These are phyloP conservation scores for Xylocampa areola DNA, from an alignment of 2,888 invertebrate species.

Conservation along the genomic window DNA sequence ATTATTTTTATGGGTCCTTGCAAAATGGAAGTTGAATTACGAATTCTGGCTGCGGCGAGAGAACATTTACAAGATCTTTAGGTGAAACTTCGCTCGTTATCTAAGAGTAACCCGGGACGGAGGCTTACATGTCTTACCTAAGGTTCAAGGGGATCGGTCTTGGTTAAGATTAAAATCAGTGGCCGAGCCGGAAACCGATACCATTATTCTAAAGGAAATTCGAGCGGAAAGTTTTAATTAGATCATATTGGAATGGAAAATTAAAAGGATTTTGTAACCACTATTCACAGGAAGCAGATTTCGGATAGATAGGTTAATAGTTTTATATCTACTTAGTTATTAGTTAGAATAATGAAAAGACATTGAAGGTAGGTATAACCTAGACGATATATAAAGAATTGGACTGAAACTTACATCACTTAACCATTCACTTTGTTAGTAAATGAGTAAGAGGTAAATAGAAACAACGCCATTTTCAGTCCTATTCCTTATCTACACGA, in stretches of 20 bases:
- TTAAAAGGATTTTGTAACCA: no score
- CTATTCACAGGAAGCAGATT: no score
- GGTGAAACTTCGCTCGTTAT: slow-evolving; percentile 69
- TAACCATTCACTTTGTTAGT: no score
- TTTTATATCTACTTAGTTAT: no score
- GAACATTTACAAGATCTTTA: slow-evolving; percentile 70
- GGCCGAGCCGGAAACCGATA: slow-evolving; percentile 43
- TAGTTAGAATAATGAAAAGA: no score
- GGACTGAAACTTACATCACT: no score
- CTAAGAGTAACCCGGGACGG: slow-evolving; percentile 61
- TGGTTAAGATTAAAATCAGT: slow-evolving; percentile 49
- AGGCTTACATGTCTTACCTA: slow-evolving; percentile 60
- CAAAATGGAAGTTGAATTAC: slow-evolving; percentile 66
- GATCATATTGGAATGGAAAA: slow-evolving; percentile 24
- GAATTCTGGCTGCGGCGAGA: slow-evolving; percentile 66
- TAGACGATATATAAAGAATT: no score
- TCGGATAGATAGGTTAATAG: no score
- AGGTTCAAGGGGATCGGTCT: slow-evolving; percentile 51
- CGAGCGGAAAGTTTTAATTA: slow-evolving; percentile 42
- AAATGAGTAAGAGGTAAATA: no score
- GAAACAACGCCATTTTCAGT: no score
- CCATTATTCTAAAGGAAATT: slow-evolving; percentile 43
- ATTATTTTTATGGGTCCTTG: slow-evolving; percentile 61
- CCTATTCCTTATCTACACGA: no score
- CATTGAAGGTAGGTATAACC: no score